Conservation (phyloP, 2,888 invertebrate genomes). For the Terebella lapidaria region DNA sequence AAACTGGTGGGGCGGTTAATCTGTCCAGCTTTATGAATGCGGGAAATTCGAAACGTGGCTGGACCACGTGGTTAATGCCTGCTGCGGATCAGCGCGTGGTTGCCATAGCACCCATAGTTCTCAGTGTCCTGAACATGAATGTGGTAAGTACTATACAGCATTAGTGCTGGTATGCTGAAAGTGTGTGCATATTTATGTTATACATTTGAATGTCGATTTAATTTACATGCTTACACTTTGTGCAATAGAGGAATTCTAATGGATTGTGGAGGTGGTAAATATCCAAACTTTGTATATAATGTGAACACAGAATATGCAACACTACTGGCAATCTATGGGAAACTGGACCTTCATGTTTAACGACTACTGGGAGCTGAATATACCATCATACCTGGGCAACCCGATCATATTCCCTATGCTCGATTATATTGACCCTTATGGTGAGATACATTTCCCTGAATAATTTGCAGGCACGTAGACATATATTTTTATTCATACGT, state of each 20-base stretch:
- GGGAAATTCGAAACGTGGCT: constrained; percentile 31
- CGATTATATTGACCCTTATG: constrained; percentile 11
- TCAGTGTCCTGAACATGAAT: constrained; percentile 34
- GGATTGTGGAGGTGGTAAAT: too few species aligned
- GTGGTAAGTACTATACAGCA: too few species aligned
- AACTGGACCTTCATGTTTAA: constrained; percentile 43
- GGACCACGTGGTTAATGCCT: constrained; percentile 43
- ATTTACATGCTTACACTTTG: too few species aligned
- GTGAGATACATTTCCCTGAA: constrained; percentile 6
- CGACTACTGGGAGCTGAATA: constrained; percentile 37
- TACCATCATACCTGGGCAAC: constrained; percentile 32
- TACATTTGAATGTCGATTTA: too few species aligned
- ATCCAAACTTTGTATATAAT: too few species aligned
- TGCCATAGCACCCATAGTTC: constrained; percentile 40
- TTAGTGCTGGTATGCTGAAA: too few species aligned
- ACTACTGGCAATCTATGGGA: constrained; percentile 37
- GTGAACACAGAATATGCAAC: constrained; percentile 41
- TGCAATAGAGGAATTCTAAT: too few species aligned
- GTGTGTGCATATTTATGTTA: too few species aligned
- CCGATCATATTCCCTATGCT: constrained; percentile 5
- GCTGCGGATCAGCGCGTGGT: constrained; percentile 44
- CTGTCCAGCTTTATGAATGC: background rate
- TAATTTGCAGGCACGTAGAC: too few species aligned
- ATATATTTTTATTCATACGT: too few species aligned
- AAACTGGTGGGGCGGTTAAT: background rate